These are phyloP conservation scores for Balearica regulorum DNA, from an alignment of 2,797 vertebrate species.

Conservation along the genomic window DNA sequence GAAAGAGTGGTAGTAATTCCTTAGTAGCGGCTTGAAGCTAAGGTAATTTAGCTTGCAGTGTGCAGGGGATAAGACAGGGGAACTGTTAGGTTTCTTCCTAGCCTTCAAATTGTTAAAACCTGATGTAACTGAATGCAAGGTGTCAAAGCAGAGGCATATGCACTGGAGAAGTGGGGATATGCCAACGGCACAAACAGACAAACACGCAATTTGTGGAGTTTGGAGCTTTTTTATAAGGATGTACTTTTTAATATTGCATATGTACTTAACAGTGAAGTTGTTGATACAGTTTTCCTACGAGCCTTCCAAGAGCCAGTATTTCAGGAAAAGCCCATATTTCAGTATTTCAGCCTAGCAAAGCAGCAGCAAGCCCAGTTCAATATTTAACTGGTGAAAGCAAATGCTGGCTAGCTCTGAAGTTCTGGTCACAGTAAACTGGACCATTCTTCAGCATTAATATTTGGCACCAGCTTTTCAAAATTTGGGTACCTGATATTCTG, in stretches of 20 bases:
- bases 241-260: background rate
- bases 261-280: slow-evolving; percentile 1
- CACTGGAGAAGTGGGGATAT: background rate
- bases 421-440: background rate
- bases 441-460: background rate
- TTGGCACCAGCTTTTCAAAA: background rate
- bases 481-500: background rate
- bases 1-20: background rate
- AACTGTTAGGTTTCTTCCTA: background rate
- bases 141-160: background rate
- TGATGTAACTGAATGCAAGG: background rate
- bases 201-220: background rate
- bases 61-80: slow-evolving; percentile 22
- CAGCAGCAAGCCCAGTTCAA: background rate
- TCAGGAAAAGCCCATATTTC: slow-evolving; percentile 3
- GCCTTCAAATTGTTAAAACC: background rate
- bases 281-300: background rate
- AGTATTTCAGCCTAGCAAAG: background rate
- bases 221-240: background rate
- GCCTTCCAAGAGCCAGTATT: slow-evolving; percentile 3
- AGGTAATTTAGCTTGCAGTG: slow-evolving; percentile 11
- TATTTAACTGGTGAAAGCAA: slow-evolving; percentile 1
- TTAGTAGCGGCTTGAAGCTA: slow-evolving; percentile 13
- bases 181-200: background rate
- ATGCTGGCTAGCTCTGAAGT: background rate